phyloP scores from a whole-genome alignment of 1,140 invertebrate species.

The Antheraea mylitta region DNA sequence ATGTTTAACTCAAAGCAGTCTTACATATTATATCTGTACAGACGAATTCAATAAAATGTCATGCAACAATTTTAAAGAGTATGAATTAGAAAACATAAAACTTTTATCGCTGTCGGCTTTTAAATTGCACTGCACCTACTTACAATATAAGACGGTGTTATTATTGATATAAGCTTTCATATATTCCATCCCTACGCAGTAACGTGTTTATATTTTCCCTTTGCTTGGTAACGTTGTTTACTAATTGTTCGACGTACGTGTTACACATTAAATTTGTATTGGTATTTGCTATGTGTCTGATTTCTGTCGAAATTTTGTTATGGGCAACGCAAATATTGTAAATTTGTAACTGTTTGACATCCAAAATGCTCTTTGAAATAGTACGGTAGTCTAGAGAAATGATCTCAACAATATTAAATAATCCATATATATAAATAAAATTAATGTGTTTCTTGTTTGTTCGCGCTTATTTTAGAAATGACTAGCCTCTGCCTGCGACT shows the following conservation, averaged over 20 bases:
- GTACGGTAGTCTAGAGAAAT: too few species aligned
- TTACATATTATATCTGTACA: too few species aligned
- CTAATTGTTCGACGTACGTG: slow-evolving; percentile 15
- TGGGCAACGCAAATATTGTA: neutral
- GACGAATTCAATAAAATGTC: too few species aligned
- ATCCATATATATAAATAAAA: too few species aligned
- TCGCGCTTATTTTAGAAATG: too few species aligned
- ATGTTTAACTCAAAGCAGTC: too few species aligned
- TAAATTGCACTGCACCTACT: neutral
- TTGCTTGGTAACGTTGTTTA: slow-evolving; percentile 24
- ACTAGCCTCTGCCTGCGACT: too few species aligned
- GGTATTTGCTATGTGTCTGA: neutral
- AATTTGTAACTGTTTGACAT: neutral
- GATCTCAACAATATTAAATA: too few species aligned
- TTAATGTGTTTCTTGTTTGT: too few species aligned
- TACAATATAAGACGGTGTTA: slow-evolving; percentile 1
- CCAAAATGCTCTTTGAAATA: too few species aligned
- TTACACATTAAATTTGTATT: neutral
- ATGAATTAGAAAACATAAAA: neutral
- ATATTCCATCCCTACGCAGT: slow-evolving; percentile 15
- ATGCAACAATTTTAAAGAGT: too few species aligned
- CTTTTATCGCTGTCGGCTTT: neutral
- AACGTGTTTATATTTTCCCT: slow-evolving; percentile 20
- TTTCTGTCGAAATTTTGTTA: neutral
- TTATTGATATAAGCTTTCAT: slow-evolving; percentile 21